phyloP scores from a whole-genome alignment of 2,113 vertebrate genomes.

The Cebus imitator region DNA sequence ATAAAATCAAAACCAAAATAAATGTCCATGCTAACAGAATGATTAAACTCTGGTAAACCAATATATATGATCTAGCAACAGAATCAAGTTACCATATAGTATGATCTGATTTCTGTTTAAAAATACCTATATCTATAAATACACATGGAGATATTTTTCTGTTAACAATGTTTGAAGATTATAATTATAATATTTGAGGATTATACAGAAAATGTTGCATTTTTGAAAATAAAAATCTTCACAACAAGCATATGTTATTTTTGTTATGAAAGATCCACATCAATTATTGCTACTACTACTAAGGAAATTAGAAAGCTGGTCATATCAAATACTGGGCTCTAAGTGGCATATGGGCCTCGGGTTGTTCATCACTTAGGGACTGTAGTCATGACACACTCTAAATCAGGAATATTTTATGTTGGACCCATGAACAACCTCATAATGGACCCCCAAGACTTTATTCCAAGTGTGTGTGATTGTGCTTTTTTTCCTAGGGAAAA shows the following conservation, averaged over 20 bases:
- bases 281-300: neutral
- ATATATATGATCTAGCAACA: neutral
- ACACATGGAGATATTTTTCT: neutral
- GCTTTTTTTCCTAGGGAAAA: slow-evolving; percentile 22
- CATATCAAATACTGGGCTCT: neutral
- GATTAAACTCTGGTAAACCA: neutral
- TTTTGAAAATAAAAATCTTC: slow-evolving; percentile 17
- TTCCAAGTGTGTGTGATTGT: neutral
- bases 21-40: neutral
- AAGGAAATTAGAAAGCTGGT: neutral
- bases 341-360: neutral
- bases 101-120: neutral
- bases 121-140: neutral
- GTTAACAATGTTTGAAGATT: neutral
- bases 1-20: slow-evolving; percentile 3
- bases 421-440: neutral
- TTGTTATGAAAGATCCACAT: neutral
- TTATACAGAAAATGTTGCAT: neutral
- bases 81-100: neutral
- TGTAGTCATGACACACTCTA: neutral
- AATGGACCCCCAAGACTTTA: neutral
- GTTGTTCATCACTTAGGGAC: neutral
- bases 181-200: neutral
- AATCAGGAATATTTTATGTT: neutral
- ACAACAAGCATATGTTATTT: neutral